A percentile compares a stretch with the other conserved stretches of the same genome.
phyloP scores from a whole-genome alignment of 2,888 invertebrate species.

The Gisinianus flammeolus region DNA sequence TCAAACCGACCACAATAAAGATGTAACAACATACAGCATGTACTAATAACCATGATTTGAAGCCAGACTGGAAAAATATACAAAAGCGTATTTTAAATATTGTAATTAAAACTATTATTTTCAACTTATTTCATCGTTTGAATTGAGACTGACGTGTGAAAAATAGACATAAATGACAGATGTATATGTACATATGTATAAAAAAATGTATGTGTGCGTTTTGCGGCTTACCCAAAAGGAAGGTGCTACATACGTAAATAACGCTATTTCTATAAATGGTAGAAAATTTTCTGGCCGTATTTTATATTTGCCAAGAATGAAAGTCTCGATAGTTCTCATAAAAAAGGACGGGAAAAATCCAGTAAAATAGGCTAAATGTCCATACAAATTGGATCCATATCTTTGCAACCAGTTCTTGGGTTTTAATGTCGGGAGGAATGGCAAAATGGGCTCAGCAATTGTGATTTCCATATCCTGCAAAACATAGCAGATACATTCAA shows the following conservation, averaged over 20 bases:
- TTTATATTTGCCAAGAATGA: conserved; percentile 33
- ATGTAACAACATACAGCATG: conserved; percentile 46
- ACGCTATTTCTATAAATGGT: conserved; percentile 41
- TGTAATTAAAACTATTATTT: not conserved
- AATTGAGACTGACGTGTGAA: not conserved
- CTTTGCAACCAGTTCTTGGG: conserved; percentile 50
- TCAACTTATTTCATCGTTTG: not conserved
- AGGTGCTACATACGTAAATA: conserved; percentile 47
- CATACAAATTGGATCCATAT: conserved; percentile 51
- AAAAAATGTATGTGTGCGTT: not conserved
- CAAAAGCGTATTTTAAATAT: not conserved
- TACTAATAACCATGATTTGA: conserved; percentile 49
- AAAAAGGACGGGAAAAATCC: conserved; percentile 38
- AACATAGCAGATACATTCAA: conserved; percentile 37
- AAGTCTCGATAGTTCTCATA: conserved; percentile 41
- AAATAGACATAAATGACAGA: not conserved
- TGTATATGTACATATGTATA: too few relatives aligned
- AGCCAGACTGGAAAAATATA: conserved; percentile 14
- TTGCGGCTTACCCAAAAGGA: conserved; percentile 41
- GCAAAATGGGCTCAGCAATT: conserved; percentile 44
- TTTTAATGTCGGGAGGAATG: conserved; percentile 45
- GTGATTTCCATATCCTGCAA: conserved; percentile 47
- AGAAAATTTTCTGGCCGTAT: conserved; percentile 51
- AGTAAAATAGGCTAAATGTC: conserved; percentile 43
- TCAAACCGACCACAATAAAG: conserved; percentile 70